Percentiles rank a stretch among this genome's conserved stretches.
Conservation (phyloP, 2,888 invertebrate genomes). For the Lepidochrysops patricia region DNA sequence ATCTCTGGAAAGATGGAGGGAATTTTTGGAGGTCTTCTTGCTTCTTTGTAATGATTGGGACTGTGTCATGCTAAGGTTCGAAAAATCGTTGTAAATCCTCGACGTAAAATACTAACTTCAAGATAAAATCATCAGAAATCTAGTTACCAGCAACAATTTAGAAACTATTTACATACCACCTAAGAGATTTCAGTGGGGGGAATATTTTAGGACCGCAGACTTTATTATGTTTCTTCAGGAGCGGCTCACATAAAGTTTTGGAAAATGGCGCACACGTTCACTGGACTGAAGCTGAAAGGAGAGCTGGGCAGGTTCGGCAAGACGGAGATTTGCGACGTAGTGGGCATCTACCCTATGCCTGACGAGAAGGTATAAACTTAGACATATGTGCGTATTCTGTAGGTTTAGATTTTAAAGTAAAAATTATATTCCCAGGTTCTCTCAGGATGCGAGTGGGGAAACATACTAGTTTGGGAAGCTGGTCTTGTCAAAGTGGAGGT, state of each 20-base stretch:
- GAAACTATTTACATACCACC: too few relatives aligned
- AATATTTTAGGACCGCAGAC: background rate
- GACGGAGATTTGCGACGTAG: conserved; percentile 92
- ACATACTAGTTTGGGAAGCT: conserved; percentile 92
- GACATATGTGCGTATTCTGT: background rate
- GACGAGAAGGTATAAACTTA: conserved; percentile 83
- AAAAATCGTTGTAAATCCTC: too few relatives aligned
- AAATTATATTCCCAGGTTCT: conserved; percentile 73
- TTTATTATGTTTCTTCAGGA: conserved; percentile 47
- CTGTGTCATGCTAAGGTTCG: too few relatives aligned
- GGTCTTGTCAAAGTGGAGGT: conserved; percentile 91
- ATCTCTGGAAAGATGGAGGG: too few relatives aligned
- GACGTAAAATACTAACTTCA: too few relatives aligned
- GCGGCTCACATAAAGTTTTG: conserved; percentile 90
- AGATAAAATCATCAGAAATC: too few relatives aligned
- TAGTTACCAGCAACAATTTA: too few relatives aligned
- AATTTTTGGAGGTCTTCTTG: too few relatives aligned
- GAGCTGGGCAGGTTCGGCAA: conserved; percentile 93
- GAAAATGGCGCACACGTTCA: conserved; percentile 94
- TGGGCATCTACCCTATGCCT: conserved; percentile 88
- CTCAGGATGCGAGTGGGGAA: conserved; percentile 93
- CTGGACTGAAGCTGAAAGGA: conserved; percentile 91
- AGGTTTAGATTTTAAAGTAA: too few relatives aligned
- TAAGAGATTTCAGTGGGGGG: too few relatives aligned
- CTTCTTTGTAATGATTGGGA: too few relatives aligned